These are phyloP conservation scores for Xylocampa areola DNA, from an alignment of 2,888 invertebrate species.

Conservation along the genomic window DNA sequence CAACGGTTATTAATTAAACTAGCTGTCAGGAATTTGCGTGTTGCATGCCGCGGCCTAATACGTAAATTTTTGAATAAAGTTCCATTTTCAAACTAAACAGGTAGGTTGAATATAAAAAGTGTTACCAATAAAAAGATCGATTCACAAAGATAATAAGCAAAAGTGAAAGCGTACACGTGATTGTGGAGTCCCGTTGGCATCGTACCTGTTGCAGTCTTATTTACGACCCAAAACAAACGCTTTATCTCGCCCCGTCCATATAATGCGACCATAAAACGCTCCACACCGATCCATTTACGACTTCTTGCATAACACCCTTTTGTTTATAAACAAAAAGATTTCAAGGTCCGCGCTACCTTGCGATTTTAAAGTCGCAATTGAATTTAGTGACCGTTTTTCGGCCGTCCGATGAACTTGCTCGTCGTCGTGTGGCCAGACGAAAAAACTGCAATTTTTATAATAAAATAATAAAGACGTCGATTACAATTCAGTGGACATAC, in stretches of 20 bases:
- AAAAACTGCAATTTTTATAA: conserved; percentile 44
- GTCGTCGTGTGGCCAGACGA: conserved; percentile 29
- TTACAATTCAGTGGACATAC: conserved; percentile 75
- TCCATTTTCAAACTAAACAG: conserved; percentile 33
- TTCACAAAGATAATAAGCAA: conserved; percentile 83
- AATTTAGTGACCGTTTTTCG: conserved; percentile 76
- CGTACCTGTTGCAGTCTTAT: conserved; percentile 89
- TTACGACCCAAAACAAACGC: conserved; percentile 90
- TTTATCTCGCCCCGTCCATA: conserved; percentile 87
- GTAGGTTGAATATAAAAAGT: conserved; percentile 39
- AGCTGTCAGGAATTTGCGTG: conserved; percentile 54
- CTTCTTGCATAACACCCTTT: conserved; percentile 87
- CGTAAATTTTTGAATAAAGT: conserved; percentile 24
- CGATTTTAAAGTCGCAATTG: conserved; percentile 64
- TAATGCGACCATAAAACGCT: conserved; percentile 87
- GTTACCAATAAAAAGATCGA: conserved; percentile 71
- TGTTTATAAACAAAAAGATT: conserved; percentile 88
- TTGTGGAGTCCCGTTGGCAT: conserved; percentile 85
- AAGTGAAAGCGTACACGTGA: conserved; percentile 87
- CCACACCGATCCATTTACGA: conserved; percentile 77
- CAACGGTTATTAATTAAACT: conserved; percentile 56
- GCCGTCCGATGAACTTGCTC: conserved; percentile 70
- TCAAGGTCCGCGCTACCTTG: conserved; percentile 82
- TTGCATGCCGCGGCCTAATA: conserved; percentile 53
- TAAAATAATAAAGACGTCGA: conserved; percentile 62